Base-by-base conservation (phyloP, 2,888 invertebrate species). In the Coecobrya sp. region DNA sequence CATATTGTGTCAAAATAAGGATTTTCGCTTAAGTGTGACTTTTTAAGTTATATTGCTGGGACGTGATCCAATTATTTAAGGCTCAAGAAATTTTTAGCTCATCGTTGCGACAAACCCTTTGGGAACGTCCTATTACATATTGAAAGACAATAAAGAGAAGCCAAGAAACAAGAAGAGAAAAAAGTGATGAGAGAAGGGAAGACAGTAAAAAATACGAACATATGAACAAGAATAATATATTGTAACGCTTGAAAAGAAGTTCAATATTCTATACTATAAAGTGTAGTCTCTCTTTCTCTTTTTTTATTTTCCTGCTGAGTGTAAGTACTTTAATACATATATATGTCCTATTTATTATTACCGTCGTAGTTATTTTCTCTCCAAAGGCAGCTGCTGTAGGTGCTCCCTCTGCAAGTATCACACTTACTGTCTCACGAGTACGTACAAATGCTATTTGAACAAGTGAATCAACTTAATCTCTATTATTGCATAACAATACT, bases 1-100 rank as follows among this genome's bases (percentile, higher is more conserved):
- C 82, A 82, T 73, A 89, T 84, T 55, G 73, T 84, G 82, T 89
- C 82, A 89, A 89, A 82, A 55, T 70, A 89, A 55, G 82, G 52
- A 1, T 81, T 89, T 84, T 70, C 68, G 82, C 88, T 70, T 70
- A 42, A 89, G 70, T 89, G 89, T 87, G 90, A 91, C 93, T 92
- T 92, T 92, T 91, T 93, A 93, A 93, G 90, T 93, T 91, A 93
- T 92, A 89, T 91, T 90, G 84, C 87, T 93, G 76, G 90, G 84
- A 93, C 93, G 93, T 93, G 93, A 93, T 93, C 93, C 93, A 93
- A 93, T 93, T 93, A 93, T 91, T 93, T 93, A 87, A 73, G 93
- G 87, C 93, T 93, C 93, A 87, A 82, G 70, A 87, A 89, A 27
- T 59, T 55, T 84, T 68, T 62, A 89, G 79, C 86, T 76, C 88